Evolutionary conservation across 2,113 vertebrate species (phyloP).

Genomic region (Seriola rivoliana): DNA sequence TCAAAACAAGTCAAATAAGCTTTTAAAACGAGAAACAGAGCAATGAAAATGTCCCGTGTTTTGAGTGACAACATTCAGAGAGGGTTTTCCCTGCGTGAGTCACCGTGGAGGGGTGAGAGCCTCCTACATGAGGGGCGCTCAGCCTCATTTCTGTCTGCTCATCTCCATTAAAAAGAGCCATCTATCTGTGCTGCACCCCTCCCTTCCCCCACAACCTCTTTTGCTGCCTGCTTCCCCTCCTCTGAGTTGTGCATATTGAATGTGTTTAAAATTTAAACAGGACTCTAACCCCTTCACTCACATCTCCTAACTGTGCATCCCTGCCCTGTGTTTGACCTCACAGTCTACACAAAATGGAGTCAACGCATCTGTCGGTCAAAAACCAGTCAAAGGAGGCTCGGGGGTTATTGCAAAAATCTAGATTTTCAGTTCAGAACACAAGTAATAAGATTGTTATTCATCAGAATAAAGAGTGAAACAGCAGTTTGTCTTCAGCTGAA

Average conservation of each 20-base stretch:
- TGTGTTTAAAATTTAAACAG: constrained; percentile 67
- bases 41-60: constrained; percentile 41
- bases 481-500: neutral
- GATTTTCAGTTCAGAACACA: neutral
- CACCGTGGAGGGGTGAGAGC: constrained; percentile 23
- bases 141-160: constrained; percentile 50
- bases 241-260: constrained; percentile 47
- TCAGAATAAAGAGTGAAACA: neutral
- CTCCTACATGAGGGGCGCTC: constrained; percentile 30
- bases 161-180: constrained; percentile 63
- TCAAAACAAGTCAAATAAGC: constrained; percentile 50
- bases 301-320: neutral
- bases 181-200: constrained; percentile 24
- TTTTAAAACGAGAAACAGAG: constrained; percentile 49
- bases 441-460: neutral
- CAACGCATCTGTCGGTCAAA: constrained; percentile 24
- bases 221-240: neutral
- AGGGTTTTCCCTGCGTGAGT: constrained; percentile 44
- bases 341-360: constrained; percentile 28
- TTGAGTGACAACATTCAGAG: constrained; percentile 61
- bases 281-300: constrained; percentile 33
- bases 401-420: neutral
- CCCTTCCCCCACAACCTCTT: neutral
- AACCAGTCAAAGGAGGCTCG: neutral
- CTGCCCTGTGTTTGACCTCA: constrained; percentile 49